A percentile compares a stretch with the other conserved stretches of the same genome.
Conservation (phyloP, 2,888 invertebrate species). For the Podabrus alpinus region DNA sequence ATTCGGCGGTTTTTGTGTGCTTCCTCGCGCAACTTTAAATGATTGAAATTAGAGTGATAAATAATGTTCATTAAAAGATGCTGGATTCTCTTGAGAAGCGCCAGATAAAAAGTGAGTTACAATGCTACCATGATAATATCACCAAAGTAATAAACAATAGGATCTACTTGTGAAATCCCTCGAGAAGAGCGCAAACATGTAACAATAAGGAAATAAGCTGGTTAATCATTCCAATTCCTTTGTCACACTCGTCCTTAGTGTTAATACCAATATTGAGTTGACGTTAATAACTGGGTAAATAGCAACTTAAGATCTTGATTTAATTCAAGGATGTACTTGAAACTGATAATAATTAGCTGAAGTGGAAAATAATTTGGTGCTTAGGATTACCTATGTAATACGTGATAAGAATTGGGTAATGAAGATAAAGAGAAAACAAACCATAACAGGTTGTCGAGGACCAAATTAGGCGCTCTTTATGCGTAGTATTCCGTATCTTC, state of each 20-base stretch:
- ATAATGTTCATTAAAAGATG: not conserved
- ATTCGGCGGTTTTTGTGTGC: too few species aligned
- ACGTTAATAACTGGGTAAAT: not conserved
- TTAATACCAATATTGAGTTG: not conserved
- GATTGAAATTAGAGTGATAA: slow-evolving; percentile 2
- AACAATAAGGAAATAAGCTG: slow-evolving; percentile 1
- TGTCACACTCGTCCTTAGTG: not conserved
- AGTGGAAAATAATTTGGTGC: not conserved
- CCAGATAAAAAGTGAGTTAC: slow-evolving; percentile 1
- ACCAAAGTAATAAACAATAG: not conserved
- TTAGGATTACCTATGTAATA: not conserved
- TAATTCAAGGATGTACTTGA: not conserved
- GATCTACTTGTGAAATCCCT: not conserved
- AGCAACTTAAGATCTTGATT: not conserved
- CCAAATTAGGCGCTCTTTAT: not conserved
- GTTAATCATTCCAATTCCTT: not conserved
- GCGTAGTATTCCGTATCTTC: too few species aligned
- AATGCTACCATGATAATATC: slow-evolving; percentile 2
- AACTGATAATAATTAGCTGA: not conserved
- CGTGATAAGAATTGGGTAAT: not conserved
- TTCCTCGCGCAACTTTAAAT: not conserved
- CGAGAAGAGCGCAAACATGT: not conserved
- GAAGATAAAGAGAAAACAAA: not conserved
- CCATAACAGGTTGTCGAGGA: not conserved
- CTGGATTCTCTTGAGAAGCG: not conserved